phyloP scores from a whole-genome alignment of 1,140 invertebrate species.

The Bombus soroeensis region DNA sequence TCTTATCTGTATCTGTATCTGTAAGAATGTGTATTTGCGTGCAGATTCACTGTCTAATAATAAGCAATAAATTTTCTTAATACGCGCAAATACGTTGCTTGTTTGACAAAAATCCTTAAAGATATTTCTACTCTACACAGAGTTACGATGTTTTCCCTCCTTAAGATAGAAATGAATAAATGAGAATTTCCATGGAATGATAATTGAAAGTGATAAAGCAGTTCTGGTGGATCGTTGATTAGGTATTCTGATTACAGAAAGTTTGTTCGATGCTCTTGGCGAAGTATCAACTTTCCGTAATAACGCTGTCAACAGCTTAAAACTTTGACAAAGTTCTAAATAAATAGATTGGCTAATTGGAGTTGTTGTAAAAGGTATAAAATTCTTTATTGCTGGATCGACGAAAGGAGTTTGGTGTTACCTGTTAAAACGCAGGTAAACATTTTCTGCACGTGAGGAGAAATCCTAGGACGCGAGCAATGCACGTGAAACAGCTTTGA shows the following conservation, averaged over 20 bases:
- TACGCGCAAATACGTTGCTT: background rate
- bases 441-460: background rate
- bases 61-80: background rate
- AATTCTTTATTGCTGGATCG: background rate
- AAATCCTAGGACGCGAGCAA: background rate
- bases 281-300: background rate
- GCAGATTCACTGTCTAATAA: too few species aligned
- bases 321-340: background rate
- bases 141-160: background rate
- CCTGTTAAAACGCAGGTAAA: background rate
- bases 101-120: background rate
- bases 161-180: background rate
- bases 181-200: background rate
- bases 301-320: background rate
- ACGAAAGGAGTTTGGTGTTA: background rate
- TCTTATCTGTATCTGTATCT: too few species aligned
- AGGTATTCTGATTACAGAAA: background rate
- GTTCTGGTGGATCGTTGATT: background rate
- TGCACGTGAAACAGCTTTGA: background rate
- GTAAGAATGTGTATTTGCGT: too few species aligned
- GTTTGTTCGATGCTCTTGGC: background rate
- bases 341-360: conserved; percentile 7
- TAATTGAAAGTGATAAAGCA: background rate
- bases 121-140: background rate
- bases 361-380: background rate